These are phyloP conservation scores for Cacajao melanocephalus DNA, from an alignment of 2,797 vertebrate species.

Conservation along the genomic window DNA sequence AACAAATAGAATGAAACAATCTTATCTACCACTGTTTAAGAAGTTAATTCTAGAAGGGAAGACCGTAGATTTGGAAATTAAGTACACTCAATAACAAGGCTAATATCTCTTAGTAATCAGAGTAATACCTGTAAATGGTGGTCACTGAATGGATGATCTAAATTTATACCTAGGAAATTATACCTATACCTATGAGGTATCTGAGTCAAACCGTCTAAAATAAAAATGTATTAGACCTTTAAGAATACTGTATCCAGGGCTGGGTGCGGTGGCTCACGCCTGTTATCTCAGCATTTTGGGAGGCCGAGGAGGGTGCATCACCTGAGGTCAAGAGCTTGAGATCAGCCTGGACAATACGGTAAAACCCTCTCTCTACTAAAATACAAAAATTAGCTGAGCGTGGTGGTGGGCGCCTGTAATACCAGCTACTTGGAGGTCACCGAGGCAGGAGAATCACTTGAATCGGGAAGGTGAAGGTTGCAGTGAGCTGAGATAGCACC, in stretches of 20 bases:
- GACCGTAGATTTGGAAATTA: background rate
- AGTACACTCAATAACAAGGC: slow-evolving; percentile 16
- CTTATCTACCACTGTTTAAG: background rate
- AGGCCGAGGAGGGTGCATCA: background rate
- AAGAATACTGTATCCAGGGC: background rate
- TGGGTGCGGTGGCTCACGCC: accelerated
- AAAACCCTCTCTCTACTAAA: background rate
- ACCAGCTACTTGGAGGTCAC: background rate
- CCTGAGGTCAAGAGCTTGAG: background rate
- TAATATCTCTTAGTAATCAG: background rate
- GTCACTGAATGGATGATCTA: background rate
- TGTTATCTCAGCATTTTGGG: background rate
- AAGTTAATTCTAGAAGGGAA: background rate
- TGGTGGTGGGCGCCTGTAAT: background rate
- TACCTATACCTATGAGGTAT: background rate
- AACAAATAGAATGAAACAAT: slow-evolving; percentile 12
- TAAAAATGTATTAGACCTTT: background rate
- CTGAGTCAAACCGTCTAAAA: background rate
- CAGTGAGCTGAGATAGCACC: background rate
- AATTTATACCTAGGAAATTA: background rate
- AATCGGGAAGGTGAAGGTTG: background rate
- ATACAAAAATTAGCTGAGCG: background rate
- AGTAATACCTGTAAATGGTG: background rate
- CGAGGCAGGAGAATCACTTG: background rate
- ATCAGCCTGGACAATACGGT: background rate